Evolutionary conservation across 1,140 invertebrate species (phyloP).

Genomic region (Nasonia vitripennis): DNA sequence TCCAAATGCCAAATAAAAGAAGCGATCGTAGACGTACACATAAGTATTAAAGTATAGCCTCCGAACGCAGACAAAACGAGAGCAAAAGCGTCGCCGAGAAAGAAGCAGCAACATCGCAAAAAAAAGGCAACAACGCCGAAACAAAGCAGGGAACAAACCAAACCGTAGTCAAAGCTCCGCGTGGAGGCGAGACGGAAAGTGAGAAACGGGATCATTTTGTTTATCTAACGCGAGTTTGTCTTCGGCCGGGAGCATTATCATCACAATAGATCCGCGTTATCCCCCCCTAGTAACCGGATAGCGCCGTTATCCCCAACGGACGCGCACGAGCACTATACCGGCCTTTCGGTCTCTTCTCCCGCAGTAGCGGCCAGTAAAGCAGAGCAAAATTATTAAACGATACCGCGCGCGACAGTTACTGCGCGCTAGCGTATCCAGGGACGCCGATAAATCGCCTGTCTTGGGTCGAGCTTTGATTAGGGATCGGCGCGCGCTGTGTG

Average conservation of each 20-base stretch:
- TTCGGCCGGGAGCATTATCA: constrained; percentile 37
- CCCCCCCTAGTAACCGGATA: constrained; percentile 16
- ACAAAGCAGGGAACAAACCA: neutral
- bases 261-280: constrained; percentile 47
- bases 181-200: neutral
- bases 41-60: too few species aligned
- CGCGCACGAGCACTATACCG: neutral
- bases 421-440: neutral
- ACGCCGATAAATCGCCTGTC: constrained; percentile 23
- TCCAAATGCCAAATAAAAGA: too few species aligned
- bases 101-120: neutral
- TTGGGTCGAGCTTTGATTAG: neutral
- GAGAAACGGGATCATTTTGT: constrained; percentile 45
- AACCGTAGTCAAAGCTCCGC: neutral
- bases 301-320: neutral
- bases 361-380: neutral
- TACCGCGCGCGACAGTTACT: neutral
- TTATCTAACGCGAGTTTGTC: constrained; percentile 47
- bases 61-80: too few species aligned
- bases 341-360: neutral
- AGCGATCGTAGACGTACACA: too few species aligned
- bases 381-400: constrained; percentile 48
- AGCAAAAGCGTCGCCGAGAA: neutral
- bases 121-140: neutral
- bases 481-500: neutral